Conservation (phyloP, 2,113 vertebrate species). For the Anas platyrhynchos region DNA sequence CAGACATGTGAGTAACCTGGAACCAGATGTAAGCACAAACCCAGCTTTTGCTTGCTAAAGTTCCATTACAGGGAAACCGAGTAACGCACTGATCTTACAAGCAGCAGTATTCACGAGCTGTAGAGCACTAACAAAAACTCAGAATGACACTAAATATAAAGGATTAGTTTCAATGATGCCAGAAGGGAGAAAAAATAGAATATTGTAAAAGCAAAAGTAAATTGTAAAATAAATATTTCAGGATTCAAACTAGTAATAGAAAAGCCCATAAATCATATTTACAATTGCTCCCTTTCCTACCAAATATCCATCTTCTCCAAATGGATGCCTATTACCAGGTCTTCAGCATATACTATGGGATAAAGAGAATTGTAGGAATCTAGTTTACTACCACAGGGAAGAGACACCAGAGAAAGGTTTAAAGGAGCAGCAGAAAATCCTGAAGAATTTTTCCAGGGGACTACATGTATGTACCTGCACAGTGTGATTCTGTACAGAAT, state of each 20-base stretch:
- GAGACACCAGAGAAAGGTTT: not conserved
- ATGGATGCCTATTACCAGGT: not conserved
- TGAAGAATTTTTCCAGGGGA: not conserved
- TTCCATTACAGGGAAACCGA: not conserved
- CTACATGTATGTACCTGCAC: not conserved
- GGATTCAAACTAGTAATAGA: constrained; percentile 37
- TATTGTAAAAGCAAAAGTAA: not conserved
- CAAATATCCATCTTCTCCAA: constrained; percentile 12
- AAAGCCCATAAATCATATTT: constrained; percentile 33
- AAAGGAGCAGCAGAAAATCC: not conserved
- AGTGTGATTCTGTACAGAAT: not conserved
- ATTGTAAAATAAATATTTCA: constrained; percentile 51
- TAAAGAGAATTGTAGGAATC: constrained; percentile 31
- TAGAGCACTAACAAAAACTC: constrained; percentile 9
- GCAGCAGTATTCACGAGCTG: not conserved
- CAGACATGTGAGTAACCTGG: not conserved
- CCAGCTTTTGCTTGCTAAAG: not conserved
- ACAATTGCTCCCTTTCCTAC: not conserved
- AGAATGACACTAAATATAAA: constrained; percentile 20
- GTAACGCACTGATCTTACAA: constrained; percentile 6
- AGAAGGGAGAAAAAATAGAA: not conserved
- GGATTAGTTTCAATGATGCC: not conserved
- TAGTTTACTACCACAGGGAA: constrained; percentile 3
- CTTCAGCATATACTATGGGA: constrained; percentile 23
- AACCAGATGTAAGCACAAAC: not conserved